phyloP scores from a whole-genome alignment of 2,113 vertebrate species.

The Eulemur rufifrons region DNA sequence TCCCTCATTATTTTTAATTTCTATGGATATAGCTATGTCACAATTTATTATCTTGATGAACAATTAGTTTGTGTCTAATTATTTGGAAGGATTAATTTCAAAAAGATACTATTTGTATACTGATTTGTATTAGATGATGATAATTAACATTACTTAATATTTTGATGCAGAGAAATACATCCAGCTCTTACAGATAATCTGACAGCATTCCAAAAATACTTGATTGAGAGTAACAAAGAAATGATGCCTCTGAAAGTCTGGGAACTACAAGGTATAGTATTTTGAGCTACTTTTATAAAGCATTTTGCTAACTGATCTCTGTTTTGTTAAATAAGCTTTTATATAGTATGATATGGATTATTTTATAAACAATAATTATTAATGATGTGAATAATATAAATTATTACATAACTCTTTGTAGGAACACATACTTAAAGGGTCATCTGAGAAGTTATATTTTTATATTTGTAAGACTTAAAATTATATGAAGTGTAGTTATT shows the following conservation, averaged over 20 bases:
- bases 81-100: not conserved
- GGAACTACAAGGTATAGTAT: conserved; percentile 94
- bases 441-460: not conserved
- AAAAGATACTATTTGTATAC: not conserved
- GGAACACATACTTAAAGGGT: not conserved
- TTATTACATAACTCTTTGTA: not conserved
- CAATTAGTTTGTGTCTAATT: not conserved
- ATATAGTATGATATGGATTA: not conserved
- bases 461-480: not conserved
- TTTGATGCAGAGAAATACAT: conserved; percentile 87
- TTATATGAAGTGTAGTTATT: not conserved
- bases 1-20: not conserved
- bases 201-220: conserved; percentile 90
- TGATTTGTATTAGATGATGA: not conserved
- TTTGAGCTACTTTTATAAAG: not conserved
- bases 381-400: not conserved
- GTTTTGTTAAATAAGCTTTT: conserved; percentile 15
- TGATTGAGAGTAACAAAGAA: conserved; percentile 92
- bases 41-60: not conserved
- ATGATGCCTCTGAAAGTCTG: conserved; percentile 96
- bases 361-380: not conserved
- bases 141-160: conserved; percentile 58
- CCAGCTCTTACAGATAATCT: conserved; percentile 91
- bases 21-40: not conserved
- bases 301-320: not conserved